Percentiles rank a stretch among this genome's conserved stretches.
phyloP scores from a whole-genome alignment of 2,888 invertebrate genomes.

The Aspidapion aeneum region DNA sequence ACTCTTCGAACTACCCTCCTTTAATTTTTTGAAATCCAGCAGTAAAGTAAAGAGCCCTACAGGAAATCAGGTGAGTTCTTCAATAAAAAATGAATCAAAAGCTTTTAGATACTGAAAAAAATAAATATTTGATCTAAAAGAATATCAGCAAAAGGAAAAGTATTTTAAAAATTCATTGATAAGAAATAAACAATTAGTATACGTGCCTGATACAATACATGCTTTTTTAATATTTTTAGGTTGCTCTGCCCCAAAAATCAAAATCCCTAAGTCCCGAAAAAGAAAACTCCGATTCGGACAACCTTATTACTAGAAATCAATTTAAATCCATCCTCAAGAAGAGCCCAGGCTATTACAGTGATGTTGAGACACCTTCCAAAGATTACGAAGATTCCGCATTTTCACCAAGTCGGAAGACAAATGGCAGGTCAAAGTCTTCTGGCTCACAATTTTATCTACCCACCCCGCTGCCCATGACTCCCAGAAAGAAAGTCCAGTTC shows the following conservation, averaged over 20 bases:
- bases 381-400: constrained; percentile 41
- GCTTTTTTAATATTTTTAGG: no score
- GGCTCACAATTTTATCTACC: constrained; percentile 63
- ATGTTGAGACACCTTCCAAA: constrained; percentile 35
- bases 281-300: constrained; percentile 32
- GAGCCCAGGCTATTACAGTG: constrained; percentile 42
- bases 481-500: constrained; percentile 70
- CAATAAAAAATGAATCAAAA: not conserved
- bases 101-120: no score
- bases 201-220: no score
- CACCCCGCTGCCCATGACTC: constrained; percentile 45
- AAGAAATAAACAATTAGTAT: no score
- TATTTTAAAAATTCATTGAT: no score
- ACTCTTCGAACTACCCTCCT: constrained; percentile 24
- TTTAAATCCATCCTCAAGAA: constrained; percentile 58
- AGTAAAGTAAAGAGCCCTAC: constrained; percentile 5
- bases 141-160: no score
- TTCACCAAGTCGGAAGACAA: constrained; percentile 36
- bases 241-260: constrained; percentile 18
- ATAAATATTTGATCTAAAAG: no score
- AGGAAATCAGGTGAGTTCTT: not conserved
- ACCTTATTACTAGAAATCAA: constrained; percentile 15
- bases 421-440: constrained; percentile 21
- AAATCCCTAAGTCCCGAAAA: constrained; percentile 31
- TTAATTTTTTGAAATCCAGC: constrained; percentile 9